Percentiles rank a stretch among this genome's conserved stretches.
phyloP scores from a whole-genome alignment of 2,888 invertebrate species.

The Rugalucina vietnamica region DNA sequence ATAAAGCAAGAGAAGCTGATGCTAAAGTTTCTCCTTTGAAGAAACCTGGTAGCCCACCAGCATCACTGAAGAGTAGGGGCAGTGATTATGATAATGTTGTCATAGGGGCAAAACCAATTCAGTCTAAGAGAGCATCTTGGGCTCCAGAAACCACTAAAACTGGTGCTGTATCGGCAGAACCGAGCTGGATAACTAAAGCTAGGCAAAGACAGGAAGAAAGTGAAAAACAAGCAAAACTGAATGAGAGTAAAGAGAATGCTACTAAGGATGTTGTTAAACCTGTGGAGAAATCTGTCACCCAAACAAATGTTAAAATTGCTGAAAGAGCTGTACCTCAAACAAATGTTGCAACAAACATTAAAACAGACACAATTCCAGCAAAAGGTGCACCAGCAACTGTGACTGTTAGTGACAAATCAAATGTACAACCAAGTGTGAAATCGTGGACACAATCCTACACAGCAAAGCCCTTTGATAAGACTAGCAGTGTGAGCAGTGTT shows the following conservation, averaged over 20 bases:
- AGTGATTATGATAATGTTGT: conserved; percentile 59
- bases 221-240: conserved; percentile 41
- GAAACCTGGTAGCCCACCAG: conserved; percentile 47
- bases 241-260: conserved; percentile 33
- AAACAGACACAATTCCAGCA: not conserved
- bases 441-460: conserved; percentile 48
- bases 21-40: not conserved
- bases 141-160: conserved; percentile 38
- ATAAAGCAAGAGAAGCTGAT: conserved; percentile 50
- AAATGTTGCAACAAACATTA: not conserved
- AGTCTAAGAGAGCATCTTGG: conserved; percentile 57
- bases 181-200: conserved; percentile 64
- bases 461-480: conserved; percentile 40
- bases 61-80: not conserved
- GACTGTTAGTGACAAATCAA: conserved; percentile 6
- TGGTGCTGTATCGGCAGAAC: conserved; percentile 49
- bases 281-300: conserved; percentile 15
- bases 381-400: not conserved
- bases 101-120: conserved; percentile 30
- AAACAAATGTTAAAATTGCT: conserved; percentile 9
- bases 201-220: conserved; percentile 53
- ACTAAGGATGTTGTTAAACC: conserved; percentile 44
- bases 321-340: not conserved
- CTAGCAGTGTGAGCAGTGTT: conserved; percentile 13
- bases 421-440: conserved; percentile 8